Evolutionary conservation across 2,113 vertebrate genomes (phyloP).

Genomic region (Cryptoleucopteryx plumbea): DNA sequence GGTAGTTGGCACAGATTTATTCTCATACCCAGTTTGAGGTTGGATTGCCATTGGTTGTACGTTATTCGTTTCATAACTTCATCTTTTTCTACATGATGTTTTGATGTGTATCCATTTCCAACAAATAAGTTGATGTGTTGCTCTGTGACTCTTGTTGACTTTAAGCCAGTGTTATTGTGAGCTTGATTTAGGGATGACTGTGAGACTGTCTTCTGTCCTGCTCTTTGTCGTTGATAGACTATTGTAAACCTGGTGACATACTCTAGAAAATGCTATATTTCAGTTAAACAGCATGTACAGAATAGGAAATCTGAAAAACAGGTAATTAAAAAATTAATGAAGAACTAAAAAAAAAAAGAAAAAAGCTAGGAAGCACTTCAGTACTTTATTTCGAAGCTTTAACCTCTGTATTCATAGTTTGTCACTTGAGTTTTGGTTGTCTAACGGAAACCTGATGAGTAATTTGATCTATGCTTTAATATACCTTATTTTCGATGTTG

Average conservation of each 20-base stretch:
- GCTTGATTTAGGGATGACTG: not conserved
- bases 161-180: not conserved
- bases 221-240: not conserved
- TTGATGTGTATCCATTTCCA: not conserved
- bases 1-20: not conserved
- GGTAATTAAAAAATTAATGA: not conserved
- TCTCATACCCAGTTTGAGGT: not conserved
- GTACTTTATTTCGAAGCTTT: not conserved
- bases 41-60: not conserved
- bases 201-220: not conserved
- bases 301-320: not conserved
- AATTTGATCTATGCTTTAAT: not conserved
- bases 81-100: not conserved
- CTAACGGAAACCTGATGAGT: not conserved
- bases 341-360: not conserved
- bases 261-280: not conserved
- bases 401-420: not conserved
- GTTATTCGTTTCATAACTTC: not conserved
- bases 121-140: not conserved
- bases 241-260: not conserved
- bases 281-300: not conserved
- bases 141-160: not conserved
- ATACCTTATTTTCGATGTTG: not conserved
- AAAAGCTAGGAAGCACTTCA: not conserved
- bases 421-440: not conserved